These are phyloP conservation scores for Notolabrus celidotus DNA, from an alignment of 2,797 vertebrate genomes.

Conservation along the genomic window DNA sequence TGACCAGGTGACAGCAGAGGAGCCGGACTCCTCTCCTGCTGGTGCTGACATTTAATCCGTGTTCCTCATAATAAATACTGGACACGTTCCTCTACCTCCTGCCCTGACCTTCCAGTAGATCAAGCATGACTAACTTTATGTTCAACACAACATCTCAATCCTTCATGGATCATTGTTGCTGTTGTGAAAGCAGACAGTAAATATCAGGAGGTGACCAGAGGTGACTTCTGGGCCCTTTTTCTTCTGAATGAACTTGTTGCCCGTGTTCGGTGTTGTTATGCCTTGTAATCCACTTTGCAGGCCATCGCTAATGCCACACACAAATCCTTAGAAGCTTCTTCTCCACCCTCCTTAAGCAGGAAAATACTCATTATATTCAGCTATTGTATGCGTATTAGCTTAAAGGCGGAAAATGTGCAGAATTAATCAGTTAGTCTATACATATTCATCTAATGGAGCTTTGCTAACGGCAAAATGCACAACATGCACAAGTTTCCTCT, in stretches of 20 bases:
- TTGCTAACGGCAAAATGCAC: not conserved
- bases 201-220: not conserved
- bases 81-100: not conserved
- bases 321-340: conserved; percentile 29
- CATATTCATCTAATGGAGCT: conserved; percentile 8
- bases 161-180: conserved; percentile 10
- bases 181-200: conserved; percentile 1
- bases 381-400: conserved; percentile 4
- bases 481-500: no score
- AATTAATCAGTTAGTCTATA: conserved; percentile 4
- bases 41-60: conserved; percentile 56
- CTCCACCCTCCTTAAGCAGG: conserved; percentile 14
- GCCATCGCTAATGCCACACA: conserved; percentile 21
- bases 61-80: conserved; percentile 40
- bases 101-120: conserved; percentile 2
- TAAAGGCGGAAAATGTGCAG: not conserved
- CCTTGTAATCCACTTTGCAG: conserved; percentile 46
- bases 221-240: not conserved
- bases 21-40: not conserved
- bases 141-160: conserved; percentile 18
- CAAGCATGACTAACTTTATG: not conserved
- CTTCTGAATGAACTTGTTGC: conserved; percentile 6
- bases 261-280: conserved; percentile 3
- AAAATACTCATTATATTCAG: conserved; percentile 10
- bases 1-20: conserved; percentile 27